Evolutionary conservation across 2,113 vertebrate genomes (phyloP), one percentile per base, ranked within the genome.

Genomic region (Cranoglanis bouderius): DNA sequence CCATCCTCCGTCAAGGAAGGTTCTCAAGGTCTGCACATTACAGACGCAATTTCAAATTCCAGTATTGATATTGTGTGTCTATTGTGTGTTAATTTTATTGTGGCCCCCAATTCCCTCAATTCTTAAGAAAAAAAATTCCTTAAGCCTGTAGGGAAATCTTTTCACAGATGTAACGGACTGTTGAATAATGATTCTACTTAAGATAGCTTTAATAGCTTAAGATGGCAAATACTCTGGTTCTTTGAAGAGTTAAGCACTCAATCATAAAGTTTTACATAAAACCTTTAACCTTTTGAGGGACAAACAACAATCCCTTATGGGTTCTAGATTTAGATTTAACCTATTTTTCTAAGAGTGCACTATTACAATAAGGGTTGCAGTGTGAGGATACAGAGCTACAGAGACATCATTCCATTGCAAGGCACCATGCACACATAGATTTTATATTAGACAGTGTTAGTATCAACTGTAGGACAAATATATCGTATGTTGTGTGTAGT

Each of bases 11-110:
- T 81, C 38, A 83, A 43, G 4, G 61, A 61, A 40, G 32, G 35
- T 61, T 84, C 57, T 84, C 61, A 75, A 61, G 70, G 74, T 87
- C 82, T 87, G 65, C 67, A 63, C 35, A 26, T 72, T 46, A 53
- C 29, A 72, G 59, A 65, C 21, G 1, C 43, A 89, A 46, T 49
- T 53, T 77, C 2, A 55, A n/a, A 75, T 57, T 26, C 49, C 6
- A 26, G 10, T 38, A 55, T 2, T 55, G 65, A 35, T 74, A 51
- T 43, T 21, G 4, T 70, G 63, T 51, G 8, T 59, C 19, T 57
- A 24, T 40, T 82, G 53, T 82, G 32, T 59, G 53, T 10, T 59
- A 1, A 0, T 59, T 82, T 59, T 59, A 82, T 82, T 59, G 13
- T 38, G 53, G 53, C 9, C 26, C 32, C 12, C n/a, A 82, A 55